Evolutionary conservation across 2,888 invertebrate species (phyloP), one percentile per base, ranked within the genome.

Genomic region (Plagodis pulveraria): DNA sequence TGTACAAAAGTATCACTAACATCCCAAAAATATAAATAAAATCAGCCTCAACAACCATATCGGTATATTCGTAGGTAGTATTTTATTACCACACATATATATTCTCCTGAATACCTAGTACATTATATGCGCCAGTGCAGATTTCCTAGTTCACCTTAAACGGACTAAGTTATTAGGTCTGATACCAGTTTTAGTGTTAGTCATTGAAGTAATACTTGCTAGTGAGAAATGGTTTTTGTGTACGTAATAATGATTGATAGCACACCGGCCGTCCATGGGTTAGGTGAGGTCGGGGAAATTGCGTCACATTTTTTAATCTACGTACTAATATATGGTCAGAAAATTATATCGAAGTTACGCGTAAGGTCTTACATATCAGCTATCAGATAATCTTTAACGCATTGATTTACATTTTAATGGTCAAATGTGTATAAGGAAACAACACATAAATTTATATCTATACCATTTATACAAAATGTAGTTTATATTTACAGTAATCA

Each of bases 101-200:
- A 43, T 48, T 56, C 48, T 33, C 6, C 43, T 46, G 50, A 56
- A 6, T 41, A 53, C 45, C 40, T 0, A 40, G 52, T 61, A 44
- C 11, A 11, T 41, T 8, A 35, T 61, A 61, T 52, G 48, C 45
- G 49, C 35, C 49, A 58, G 50, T 59, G 55, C 48, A 52, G 22
- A 60, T 53, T 66, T 65, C 63, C 63, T 32, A 49, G 40, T 58
- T 74, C 41, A 35, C 67, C 63, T 47, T 68, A 61, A 38, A 58
- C 40, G 50, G 52, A 34, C 48, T 36, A 55, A 50, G 49, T 66
- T 65, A 68, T 63, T 60, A 58, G 48, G 47, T 51, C 52, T 48
- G 38, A 44, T 44, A 68, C 56, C 43, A 53, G 38, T 40, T 45
- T 51, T 8, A 49, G 50, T 11, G 11, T 34, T 33, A 42, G 8